phyloP scores from a whole-genome alignment of 2,797 vertebrate genomes.

The Leuciscus waleckii region DNA sequence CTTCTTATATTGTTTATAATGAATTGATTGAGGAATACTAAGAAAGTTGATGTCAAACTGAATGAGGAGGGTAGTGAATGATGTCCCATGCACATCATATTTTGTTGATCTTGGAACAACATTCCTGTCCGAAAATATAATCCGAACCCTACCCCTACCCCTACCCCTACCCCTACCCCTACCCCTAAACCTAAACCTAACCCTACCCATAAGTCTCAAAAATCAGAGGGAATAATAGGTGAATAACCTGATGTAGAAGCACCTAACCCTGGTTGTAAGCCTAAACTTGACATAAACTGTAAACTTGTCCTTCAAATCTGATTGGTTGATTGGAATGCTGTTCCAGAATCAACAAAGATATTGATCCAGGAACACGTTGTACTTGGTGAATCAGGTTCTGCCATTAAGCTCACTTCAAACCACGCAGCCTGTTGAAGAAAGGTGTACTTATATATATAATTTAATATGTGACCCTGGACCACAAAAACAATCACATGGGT shows the following conservation, averaged over 20 bases:
- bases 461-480: not conserved
- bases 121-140: not conserved
- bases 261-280: no score
- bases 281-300: not conserved
- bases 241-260: no score
- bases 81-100: not conserved
- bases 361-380: not conserved
- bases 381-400: no score
- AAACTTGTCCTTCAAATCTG: not conserved
- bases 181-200: no score
- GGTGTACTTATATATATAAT: not conserved
- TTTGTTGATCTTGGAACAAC: not conserved
- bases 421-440: not conserved
- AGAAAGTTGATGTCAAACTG: no score
- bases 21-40: no score
- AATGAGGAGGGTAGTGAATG: not conserved
- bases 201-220: not conserved
- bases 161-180: no score
- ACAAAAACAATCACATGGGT: no score
- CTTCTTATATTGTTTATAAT: no score
- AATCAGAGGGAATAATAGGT: no score
- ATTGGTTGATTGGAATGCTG: not conserved
- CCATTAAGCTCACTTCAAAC: not conserved
- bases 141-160: no score
- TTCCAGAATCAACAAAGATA: not conserved